These are phyloP conservation scores for Cantharis lateralis DNA, from an alignment of 2,888 invertebrate species.

Conservation along the genomic window DNA sequence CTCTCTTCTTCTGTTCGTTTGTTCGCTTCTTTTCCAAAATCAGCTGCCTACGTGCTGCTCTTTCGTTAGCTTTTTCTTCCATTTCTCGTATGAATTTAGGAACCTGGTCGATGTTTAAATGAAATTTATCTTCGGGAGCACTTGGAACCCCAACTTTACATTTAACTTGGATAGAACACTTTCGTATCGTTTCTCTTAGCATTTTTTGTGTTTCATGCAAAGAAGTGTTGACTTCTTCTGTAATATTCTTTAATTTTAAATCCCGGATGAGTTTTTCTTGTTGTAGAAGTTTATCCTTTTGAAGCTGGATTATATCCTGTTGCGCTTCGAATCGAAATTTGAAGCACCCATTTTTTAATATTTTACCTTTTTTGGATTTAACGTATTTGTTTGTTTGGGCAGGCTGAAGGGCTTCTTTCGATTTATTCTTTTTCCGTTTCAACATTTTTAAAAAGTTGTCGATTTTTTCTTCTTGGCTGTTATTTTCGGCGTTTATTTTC, in stretches of 20 bases:
- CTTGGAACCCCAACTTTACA: conserved; percentile 56
- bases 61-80: conserved; percentile 72
- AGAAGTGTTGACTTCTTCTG: conserved; percentile 67
- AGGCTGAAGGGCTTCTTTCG: not conserved
- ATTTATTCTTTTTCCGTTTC: not conserved
- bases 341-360: not conserved
- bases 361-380: not conserved
- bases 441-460: not conserved
- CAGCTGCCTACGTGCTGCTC: conserved; percentile 57
- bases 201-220: conserved; percentile 62
- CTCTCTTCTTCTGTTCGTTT: conserved; percentile 59
- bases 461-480: not conserved
- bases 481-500: not conserved
- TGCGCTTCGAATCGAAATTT: conserved; percentile 66
- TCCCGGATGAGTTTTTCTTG: conserved; percentile 76
- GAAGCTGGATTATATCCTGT: conserved; percentile 72
- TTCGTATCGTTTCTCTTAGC: conserved; percentile 57
- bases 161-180: conserved; percentile 51
- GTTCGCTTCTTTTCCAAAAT: conserved; percentile 59
- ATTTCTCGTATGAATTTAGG: conserved; percentile 74
- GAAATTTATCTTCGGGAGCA: conserved; percentile 52
- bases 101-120: conserved; percentile 61
- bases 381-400: not conserved
- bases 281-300: conserved; percentile 71
- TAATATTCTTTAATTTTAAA: conserved; percentile 70